Percentiles rank a stretch among this genome's conserved stretches.
Conservation (phyloP, 2,888 invertebrate species). For the Scaptomyza flava region DNA sequence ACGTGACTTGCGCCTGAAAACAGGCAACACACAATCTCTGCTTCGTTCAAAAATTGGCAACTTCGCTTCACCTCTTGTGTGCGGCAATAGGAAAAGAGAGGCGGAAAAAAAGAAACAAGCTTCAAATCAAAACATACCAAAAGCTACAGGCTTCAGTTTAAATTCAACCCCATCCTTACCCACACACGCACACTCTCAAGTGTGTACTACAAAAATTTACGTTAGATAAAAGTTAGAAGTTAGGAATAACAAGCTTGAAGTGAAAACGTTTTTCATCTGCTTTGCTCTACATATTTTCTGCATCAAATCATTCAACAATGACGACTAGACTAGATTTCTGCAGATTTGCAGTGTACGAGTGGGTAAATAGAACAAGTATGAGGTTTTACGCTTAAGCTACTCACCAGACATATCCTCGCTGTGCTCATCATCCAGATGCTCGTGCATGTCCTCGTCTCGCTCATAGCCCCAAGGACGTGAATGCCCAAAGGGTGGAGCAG, state of each 20-base stretch:
- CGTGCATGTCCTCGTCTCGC: constrained; percentile 84
- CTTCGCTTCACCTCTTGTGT: constrained; percentile 11
- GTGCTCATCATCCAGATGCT: constrained; percentile 83
- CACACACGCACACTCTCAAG: constrained; percentile 19
- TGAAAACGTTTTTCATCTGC: constrained; percentile 36
- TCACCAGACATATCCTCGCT: constrained; percentile 86
- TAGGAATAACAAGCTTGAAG: constrained; percentile 28
- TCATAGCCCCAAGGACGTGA: constrained; percentile 85
- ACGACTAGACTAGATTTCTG: constrained; percentile 13
- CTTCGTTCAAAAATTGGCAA: constrained; percentile 61
- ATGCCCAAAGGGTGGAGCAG: constrained; percentile 69
- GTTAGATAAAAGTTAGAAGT: constrained; percentile 27
- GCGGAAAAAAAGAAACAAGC: constrained; percentile 11
- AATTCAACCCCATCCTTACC: constrained; percentile 48
- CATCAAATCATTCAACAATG: constrained; percentile 29
- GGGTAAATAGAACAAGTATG: background rate
- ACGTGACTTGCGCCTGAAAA: constrained; percentile 73
- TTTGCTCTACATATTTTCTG: constrained; percentile 7
- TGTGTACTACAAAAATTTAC: background rate
- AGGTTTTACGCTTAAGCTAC: constrained; percentile 71
- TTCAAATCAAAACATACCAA: constrained; percentile 73
- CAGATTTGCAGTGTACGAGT: too few species aligned
- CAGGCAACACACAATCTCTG: constrained; percentile 65
- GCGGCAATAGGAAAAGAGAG: background rate
- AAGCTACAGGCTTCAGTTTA: constrained; percentile 65